Conservation (phyloP, 2,888 invertebrate species). For the Chymomyza procnemis region DNA sequence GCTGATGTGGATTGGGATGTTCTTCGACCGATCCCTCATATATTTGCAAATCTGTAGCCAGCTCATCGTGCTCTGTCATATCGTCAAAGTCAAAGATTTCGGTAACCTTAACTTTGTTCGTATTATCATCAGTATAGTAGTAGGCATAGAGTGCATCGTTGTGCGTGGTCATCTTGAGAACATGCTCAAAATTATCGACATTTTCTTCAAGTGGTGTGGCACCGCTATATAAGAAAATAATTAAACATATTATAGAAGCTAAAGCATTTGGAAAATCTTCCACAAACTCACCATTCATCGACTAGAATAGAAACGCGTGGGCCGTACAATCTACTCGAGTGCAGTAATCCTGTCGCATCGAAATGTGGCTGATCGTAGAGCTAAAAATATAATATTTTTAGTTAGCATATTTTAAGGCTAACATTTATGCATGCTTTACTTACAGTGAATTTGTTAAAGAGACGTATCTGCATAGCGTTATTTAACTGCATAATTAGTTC, state of each 20-base stretch:
- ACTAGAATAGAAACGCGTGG: conserved; percentile 76
- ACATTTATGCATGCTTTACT: conserved; percentile 27
- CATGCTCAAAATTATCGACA: conserved; percentile 85
- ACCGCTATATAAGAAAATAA: conserved; percentile 56
- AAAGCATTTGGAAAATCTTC: not conserved
- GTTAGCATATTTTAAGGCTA: not conserved
- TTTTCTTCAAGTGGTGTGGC: conserved; percentile 77
- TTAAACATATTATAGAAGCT: not conserved
- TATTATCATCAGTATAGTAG: conserved; percentile 90
- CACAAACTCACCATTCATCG: conserved; percentile 72
- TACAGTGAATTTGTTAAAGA: conserved; percentile 75
- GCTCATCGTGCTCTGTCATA: conserved; percentile 87
- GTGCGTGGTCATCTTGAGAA: conserved; percentile 87
- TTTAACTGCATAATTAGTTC: conserved; percentile 82
- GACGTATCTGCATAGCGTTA: conserved; percentile 71
- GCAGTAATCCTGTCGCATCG: conserved; percentile 76
- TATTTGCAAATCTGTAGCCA: conserved; percentile 79
- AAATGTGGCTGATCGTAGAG: conserved; percentile 77
- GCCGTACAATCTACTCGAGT: conserved; percentile 74
- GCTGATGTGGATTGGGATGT: conserved; percentile 76
- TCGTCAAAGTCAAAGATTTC: conserved; percentile 87
- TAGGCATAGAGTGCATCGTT: conserved; percentile 93
- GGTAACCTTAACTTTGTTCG: conserved; percentile 92
- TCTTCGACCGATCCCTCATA: conserved; percentile 77
- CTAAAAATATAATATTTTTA: conserved; percentile 32